Percentiles rank a stretch among this genome's conserved stretches.
Conservation (phyloP, 2,888 invertebrate species). For the Phlogophora meticulosa region DNA sequence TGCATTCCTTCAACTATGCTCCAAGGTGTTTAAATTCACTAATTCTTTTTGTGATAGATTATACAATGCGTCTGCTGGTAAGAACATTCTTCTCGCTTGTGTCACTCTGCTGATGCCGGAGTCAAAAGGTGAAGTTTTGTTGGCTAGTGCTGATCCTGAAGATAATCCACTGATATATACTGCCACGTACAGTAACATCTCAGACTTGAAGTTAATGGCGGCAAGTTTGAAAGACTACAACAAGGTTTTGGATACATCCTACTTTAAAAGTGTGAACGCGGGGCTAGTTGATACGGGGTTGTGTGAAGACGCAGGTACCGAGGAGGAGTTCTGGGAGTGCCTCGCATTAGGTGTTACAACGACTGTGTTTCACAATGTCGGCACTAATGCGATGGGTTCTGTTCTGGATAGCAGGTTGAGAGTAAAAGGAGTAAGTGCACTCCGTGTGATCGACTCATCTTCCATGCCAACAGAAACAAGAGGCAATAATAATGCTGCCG, state of each 20-base stretch:
- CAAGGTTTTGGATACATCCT: constrained; percentile 63
- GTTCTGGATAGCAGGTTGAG: constrained; percentile 52
- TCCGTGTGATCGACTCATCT: constrained; percentile 62
- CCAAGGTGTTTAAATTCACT: constrained; percentile 59
- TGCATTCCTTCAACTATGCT: constrained; percentile 61
- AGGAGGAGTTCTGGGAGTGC: constrained; percentile 58
- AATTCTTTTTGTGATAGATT: constrained; percentile 63
- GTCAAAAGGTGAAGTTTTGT: constrained; percentile 58
- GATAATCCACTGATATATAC: constrained; percentile 54
- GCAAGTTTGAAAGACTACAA: constrained; percentile 65
- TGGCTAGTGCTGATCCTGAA: constrained; percentile 41
- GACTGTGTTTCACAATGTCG: constrained; percentile 60
- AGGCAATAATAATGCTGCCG: constrained; percentile 51
- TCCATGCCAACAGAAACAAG: constrained; percentile 47
- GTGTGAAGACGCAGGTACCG: constrained; percentile 42
- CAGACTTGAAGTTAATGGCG: constrained; percentile 65
- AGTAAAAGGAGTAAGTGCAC: constrained; percentile 41
- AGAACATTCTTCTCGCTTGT: background rate
- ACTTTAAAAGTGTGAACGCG: constrained; percentile 62
- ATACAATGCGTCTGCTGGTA: constrained; percentile 35
- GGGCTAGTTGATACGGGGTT: constrained; percentile 59
- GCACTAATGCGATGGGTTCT: constrained; percentile 60
- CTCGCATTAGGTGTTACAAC: constrained; percentile 42
- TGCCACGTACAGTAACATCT: constrained; percentile 16
- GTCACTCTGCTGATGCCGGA: constrained; percentile 14